Percentiles rank a stretch among this genome's conserved stretches.
Evolutionary conservation across 2,113 vertebrate species (phyloP).

Genomic region (Hyperopisus bebe): DNA sequence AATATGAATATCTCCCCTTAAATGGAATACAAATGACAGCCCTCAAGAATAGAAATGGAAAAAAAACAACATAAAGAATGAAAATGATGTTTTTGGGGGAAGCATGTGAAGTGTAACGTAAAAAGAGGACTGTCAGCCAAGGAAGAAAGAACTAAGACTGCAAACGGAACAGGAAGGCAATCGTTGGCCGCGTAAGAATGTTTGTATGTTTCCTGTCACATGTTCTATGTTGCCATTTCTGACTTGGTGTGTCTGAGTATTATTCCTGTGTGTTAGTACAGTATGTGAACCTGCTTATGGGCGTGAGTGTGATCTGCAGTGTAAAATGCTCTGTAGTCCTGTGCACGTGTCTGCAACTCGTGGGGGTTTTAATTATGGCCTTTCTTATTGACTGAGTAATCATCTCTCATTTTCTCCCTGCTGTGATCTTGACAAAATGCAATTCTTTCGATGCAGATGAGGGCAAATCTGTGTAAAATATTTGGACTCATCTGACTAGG

Average conservation of each 20-base stretch:
- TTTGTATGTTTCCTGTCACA: constrained; percentile 39
- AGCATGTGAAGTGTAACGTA: constrained; percentile 38
- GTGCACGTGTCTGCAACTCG: neutral
- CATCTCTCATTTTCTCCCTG: neutral
- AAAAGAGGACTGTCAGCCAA: constrained; percentile 50
- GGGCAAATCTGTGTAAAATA: neutral
- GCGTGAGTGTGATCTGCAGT: constrained; percentile 9
- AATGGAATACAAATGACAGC: constrained; percentile 32
- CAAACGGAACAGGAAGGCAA: constrained; percentile 47
- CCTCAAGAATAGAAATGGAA: constrained; percentile 29
- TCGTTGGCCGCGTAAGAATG: constrained; percentile 65
- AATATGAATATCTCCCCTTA: constrained; percentile 25
- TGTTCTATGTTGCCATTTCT: constrained; percentile 23
- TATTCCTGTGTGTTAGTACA: constrained; percentile 27
- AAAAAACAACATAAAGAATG: constrained; percentile 29
- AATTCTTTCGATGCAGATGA: neutral
- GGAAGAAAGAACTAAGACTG: constrained; percentile 46
- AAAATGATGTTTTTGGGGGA: constrained; percentile 34
- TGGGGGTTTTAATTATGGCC: constrained; percentile 11
- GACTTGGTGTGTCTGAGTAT: constrained; percentile 29
- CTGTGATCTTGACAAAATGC: neutral
- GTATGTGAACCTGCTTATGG: constrained; percentile 29
- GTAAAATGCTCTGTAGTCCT: constrained; percentile 22
- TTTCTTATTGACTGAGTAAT: constrained; percentile 7
- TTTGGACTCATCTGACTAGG: neutral